Base-by-base conservation (phyloP, 2,113 vertebrate species). In the Pagrus major region DNA sequence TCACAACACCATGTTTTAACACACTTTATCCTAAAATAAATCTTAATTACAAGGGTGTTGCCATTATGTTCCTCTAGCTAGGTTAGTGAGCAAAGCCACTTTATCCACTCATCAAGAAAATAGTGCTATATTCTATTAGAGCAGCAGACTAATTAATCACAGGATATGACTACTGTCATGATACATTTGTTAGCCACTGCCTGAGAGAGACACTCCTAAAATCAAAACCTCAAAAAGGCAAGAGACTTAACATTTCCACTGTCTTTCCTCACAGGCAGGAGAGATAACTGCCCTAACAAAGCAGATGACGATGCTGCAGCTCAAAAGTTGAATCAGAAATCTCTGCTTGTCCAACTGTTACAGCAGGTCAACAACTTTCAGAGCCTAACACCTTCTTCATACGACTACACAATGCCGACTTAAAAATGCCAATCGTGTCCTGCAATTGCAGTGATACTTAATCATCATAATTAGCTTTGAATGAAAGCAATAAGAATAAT, bases 71-170 rank as follows among this genome's bases (percentile, higher is more conserved):
- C 25, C 23, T 55, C 18, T 12, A 20, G 33, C 31, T 31, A 52
- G 14, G 16, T 73, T 31, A 60, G 35, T 58, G 60, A 9, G 9
- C 23, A 66, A 67, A 55, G 51, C 42, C 49, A 77, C 42, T 71
- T 66, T 41, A 27, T 55, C 44, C 25, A 3, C 35, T 52, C 21
- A 0, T 37, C 27, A 59, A 33, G 27, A n/a, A 69, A 56, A 78
- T 37, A 54, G 54, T 41, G 33, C 44, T 61, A 54, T 55, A 49
- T 76, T 81, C 60, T 56, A 66, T 73, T 66, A 71, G 78, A 54
- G 72, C 51, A 23, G 20, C 67, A 46, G 5, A 44, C 47, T 67
- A 66, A 86, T 81, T 75, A 80, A 67, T 71, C 68, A 63, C 68
- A 79, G 73, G 60, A 80, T 71, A 74, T 49, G 68, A 85, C 41